Evolutionary conservation across 2,888 invertebrate genomes (phyloP), one percentile per base, ranked within the genome.

Genomic region (Lepidocyrtoides sp.): DNA sequence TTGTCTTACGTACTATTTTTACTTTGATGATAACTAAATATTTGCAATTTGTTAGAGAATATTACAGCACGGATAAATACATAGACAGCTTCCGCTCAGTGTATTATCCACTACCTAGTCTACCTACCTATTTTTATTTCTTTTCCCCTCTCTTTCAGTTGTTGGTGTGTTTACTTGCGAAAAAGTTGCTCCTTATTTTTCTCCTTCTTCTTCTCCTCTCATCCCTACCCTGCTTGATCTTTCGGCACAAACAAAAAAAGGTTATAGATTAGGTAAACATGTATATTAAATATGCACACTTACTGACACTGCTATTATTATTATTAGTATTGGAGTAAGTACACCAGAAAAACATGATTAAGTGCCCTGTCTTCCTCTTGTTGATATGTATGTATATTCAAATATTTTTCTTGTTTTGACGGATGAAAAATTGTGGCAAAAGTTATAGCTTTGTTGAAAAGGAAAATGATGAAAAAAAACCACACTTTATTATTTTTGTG

Each of bases 341-440:
- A 17, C 17, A 48, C 32, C 26, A 48, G 26, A 44, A 57, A 57
- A 36, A 36, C 57, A 75, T 75, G 79, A 79, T 57, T 29, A 79
- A 79, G 79, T 54, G 17, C 20, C 57, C 20, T 57, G 57, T 79
- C 79, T 57, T 57, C 36, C 36, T 63, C 69, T n/a, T 36, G 69
- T 36, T 32, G 32, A 26, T 75, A 75, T 48, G 72, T 12, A 44
- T 44, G 14, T 32, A 26, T 57, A 79, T 79, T 79, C 79, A 57
- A 79, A 79, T 79, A 57, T 79, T 79, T 51, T 79, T 75, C 75
- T 75, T 75, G 26, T 2, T 48, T 48, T 75, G 69, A 69, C 75
- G n/a, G 48, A 75, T 14, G 48, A 41, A 41, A 48, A 75, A 26
- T 36, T 36, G 26, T 44, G 23, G 75, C 75, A 75, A 75, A 48